A percentile compares a stretch with the other conserved stretches of the same genome.
These are phyloP conservation scores for Archips xylosteana DNA, from an alignment of 2,888 invertebrate genomes.

Conservation along the genomic window DNA sequence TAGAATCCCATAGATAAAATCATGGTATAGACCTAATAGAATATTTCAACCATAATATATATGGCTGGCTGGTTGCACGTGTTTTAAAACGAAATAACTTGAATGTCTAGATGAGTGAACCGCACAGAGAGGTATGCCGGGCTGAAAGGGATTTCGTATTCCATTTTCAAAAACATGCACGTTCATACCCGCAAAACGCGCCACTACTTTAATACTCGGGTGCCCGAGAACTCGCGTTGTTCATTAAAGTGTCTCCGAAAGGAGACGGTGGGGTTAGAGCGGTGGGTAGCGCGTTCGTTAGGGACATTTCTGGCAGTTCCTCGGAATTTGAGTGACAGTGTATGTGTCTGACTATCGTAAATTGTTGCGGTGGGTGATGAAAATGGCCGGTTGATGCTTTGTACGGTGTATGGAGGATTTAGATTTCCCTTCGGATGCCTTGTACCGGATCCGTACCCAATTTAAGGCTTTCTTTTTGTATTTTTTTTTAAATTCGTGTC, in stretches of 20 bases:
- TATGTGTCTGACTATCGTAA: background rate
- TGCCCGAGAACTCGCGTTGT: background rate
- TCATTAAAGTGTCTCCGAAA: background rate
- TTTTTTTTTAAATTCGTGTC: too few relatives aligned
- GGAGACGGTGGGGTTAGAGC: background rate
- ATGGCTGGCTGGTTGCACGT: background rate
- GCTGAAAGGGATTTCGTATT: constrained; percentile 10
- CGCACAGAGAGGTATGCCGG: background rate
- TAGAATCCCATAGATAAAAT: too few relatives aligned
- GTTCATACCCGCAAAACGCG: background rate
- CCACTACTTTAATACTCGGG: background rate
- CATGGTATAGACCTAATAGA: background rate
- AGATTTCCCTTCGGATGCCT: too few relatives aligned
- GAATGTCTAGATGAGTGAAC: background rate
- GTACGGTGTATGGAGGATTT: background rate
- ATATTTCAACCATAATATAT: background rate
- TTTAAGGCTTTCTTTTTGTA: too few relatives aligned
- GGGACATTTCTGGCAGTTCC: background rate
- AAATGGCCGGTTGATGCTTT: background rate
- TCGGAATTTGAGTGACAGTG: constrained; percentile 7
- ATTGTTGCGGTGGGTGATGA: background rate
- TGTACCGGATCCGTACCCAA: too few relatives aligned
- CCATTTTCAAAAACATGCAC: constrained; percentile 4
- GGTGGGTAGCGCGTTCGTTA: background rate
- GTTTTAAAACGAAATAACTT: background rate